These are phyloP conservation scores for Channa maculata DNA, from an alignment of 2,113 vertebrate species.

Conservation along the genomic window DNA sequence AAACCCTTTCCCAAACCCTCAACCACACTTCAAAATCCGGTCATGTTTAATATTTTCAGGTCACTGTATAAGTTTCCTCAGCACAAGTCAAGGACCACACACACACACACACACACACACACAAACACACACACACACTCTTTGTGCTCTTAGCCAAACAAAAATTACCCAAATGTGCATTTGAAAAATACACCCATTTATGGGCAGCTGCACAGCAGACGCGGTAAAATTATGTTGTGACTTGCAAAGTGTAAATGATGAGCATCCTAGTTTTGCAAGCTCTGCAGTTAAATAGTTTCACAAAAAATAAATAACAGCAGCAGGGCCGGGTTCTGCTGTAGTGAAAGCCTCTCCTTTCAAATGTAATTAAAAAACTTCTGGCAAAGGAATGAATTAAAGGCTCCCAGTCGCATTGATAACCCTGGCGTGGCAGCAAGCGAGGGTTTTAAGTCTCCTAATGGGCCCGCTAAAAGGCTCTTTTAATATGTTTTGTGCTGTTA, in stretches of 20 bases:
- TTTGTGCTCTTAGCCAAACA: constrained; percentile 43
- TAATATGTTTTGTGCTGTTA: constrained; percentile 77
- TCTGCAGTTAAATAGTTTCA: constrained; percentile 46
- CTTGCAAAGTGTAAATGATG: constrained; percentile 65
- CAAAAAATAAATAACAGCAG: constrained; percentile 53
- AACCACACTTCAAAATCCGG: not conserved
- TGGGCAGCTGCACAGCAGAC: constrained; percentile 46
- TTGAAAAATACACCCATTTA: constrained; percentile 58
- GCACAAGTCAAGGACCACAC: not conserved
- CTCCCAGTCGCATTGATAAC: constrained; percentile 60
- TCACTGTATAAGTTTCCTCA: constrained; percentile 5
- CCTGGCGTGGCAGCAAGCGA: constrained; percentile 54
- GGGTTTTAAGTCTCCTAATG: constrained; percentile 63
- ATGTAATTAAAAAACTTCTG: constrained; percentile 68
- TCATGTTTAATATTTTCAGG: not conserved
- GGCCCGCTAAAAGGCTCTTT: constrained; percentile 57
- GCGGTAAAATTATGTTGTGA: constrained; percentile 58
- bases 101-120: too few relatives aligned
- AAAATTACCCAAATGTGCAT: constrained; percentile 48
- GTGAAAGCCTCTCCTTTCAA: constrained; percentile 51
- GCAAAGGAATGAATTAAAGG: constrained; percentile 60
- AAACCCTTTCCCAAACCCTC: not conserved
- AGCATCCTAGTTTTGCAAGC: constrained; percentile 48
- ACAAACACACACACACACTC: not conserved
- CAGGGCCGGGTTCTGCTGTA: constrained; percentile 10